These are phyloP conservation scores for Anser cygnoides DNA, from an alignment of 2,113 vertebrate species.

Conservation along the genomic window DNA sequence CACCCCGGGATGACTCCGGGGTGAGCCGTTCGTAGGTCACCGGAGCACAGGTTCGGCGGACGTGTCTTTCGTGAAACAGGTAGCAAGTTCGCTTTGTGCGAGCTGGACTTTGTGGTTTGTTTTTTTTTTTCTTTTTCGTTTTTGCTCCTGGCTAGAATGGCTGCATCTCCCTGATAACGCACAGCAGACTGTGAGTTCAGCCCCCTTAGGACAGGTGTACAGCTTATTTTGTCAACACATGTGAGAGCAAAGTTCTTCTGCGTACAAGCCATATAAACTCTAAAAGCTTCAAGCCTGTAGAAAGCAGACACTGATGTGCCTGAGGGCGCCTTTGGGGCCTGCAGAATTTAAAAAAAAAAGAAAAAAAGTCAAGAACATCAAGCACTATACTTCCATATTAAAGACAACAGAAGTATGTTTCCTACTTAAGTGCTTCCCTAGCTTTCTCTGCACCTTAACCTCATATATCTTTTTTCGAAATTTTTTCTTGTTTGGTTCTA, in stretches of 20 bases:
- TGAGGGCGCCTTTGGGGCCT: not conserved
- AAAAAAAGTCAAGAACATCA: not conserved
- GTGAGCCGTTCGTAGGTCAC: not conserved
- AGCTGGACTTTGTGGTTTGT: not conserved
- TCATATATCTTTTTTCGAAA: rapidly evolving
- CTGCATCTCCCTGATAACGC: rapidly evolving
- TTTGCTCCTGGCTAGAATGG: rapidly evolving
- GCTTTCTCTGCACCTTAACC: not conserved
- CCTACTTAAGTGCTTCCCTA: not conserved
- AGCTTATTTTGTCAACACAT: rapidly evolving
- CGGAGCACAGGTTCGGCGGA: no score
- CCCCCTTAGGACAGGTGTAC: not conserved
- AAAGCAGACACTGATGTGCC: not conserved
- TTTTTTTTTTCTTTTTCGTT: not conserved
- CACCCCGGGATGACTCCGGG: not conserved
- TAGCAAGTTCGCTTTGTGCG: rapidly evolving
- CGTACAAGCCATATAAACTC: not conserved
- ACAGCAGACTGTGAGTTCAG: not conserved
- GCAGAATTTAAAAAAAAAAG: not conserved
- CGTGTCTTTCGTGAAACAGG: no score
- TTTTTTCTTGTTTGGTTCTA: not conserved
- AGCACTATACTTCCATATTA: rapidly evolving
- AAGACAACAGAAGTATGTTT: not conserved
- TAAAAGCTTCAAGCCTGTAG: not conserved
- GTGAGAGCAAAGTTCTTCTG: not conserved